phyloP scores from a whole-genome alignment of 1,140 invertebrate genomes.

The Drosophila busckii region DNA sequence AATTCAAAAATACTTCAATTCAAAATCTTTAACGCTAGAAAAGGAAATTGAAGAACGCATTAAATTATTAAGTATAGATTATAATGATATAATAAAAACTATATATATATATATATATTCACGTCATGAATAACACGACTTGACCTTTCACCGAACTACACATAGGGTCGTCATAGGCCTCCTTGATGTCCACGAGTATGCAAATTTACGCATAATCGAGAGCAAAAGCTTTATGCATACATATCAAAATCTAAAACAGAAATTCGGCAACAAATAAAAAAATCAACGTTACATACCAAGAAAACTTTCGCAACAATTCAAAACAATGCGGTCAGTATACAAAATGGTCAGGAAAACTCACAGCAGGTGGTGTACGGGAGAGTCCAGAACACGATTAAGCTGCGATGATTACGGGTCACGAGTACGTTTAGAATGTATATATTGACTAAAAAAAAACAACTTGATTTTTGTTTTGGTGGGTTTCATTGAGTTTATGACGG shows the following conservation, averaged over 20 bases:
- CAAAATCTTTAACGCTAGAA: too few species aligned
- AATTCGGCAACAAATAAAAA: conserved; percentile 34
- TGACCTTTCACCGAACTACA: conserved; percentile 28
- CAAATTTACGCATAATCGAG: conserved; percentile 60
- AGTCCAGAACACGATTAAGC: conserved; percentile 45
- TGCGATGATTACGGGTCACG: conserved; percentile 57
- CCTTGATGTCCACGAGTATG: conserved; percentile 45
- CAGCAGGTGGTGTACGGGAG: conserved; percentile 6
- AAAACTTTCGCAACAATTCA: conserved; percentile 19
- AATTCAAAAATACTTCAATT: too few species aligned
- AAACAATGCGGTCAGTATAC: conserved; percentile 34
- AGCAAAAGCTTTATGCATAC: conserved; percentile 53
- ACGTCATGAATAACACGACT: too few species aligned
- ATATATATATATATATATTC: too few species aligned
- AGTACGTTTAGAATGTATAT: conserved; percentile 45
- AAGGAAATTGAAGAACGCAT: too few species aligned
- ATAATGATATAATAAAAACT: too few species aligned
- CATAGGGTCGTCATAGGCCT: conserved; percentile 4
- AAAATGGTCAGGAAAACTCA: neutral
- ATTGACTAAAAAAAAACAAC: conserved; percentile 33
- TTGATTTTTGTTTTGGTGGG: conserved; percentile 12
- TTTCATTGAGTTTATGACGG: conserved; percentile 55
- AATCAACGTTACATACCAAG: conserved; percentile 50
- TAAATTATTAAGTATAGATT: too few species aligned
- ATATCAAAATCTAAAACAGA: conserved; percentile 25